Conservation (phyloP, 2,113 vertebrate genomes). For the Nannospalax galili region DNA sequence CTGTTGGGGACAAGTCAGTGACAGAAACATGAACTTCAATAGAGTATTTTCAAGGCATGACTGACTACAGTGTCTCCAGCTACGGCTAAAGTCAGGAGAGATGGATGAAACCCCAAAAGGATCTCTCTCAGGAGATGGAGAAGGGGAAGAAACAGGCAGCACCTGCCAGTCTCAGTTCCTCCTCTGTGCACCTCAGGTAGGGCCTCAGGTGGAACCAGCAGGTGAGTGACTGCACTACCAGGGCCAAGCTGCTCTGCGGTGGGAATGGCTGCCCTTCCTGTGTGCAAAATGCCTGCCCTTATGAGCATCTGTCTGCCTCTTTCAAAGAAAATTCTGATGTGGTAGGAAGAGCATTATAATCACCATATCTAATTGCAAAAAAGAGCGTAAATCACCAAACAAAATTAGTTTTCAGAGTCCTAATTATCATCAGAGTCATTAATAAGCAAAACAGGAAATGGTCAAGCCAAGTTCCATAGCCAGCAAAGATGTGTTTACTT, state of each 20-base stretch:
- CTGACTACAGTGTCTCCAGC: not conserved
- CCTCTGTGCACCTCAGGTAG: not conserved
- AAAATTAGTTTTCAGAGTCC: constrained; percentile 73
- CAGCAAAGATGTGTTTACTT: not conserved
- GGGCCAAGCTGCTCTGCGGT: not conserved
- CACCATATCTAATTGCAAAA: constrained; percentile 65
- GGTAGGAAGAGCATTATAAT: constrained; percentile 38
- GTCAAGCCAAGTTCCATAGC: not conserved
- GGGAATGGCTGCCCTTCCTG: not conserved
- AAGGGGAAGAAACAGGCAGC: not conserved
- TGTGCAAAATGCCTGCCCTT: rapidly evolving
- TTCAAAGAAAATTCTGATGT: constrained; percentile 64
- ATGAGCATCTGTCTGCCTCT: not conserved
- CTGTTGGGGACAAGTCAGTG: constrained; percentile 20
- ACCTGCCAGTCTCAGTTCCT: not conserved
- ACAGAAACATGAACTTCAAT: constrained; percentile 39
- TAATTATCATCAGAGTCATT: constrained; percentile 77
- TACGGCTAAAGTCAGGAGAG: not conserved
- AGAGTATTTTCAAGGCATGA: not conserved
- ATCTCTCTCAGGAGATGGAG: not conserved
- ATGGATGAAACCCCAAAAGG: constrained; percentile 19
- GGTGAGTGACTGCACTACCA: rapidly evolving
- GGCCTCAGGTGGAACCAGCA: rapidly evolving
- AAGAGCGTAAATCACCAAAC: constrained; percentile 68
- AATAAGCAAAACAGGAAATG: constrained; percentile 73